Percentiles rank a stretch among this genome's conserved stretches.
Evolutionary conservation across 1,140 invertebrate species (phyloP).

Genomic region (Maniola jurtina): DNA sequence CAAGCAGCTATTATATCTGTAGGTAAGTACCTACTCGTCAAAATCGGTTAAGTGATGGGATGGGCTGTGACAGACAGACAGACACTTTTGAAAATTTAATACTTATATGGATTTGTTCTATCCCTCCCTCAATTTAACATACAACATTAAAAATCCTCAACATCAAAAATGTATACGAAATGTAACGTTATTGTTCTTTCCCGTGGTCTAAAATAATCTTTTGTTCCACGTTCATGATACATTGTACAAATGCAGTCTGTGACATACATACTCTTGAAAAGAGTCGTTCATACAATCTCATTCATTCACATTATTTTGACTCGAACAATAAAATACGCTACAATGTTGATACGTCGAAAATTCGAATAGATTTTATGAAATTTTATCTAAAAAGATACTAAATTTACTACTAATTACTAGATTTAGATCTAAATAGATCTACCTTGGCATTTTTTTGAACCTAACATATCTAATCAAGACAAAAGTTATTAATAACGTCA

Average conservation of each 20-base stretch:
- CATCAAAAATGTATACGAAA: slow-evolving; percentile 7
- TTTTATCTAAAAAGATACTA: not conserved
- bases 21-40: no score
- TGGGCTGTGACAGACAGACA: no score
- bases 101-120: no score
- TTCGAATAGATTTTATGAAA: not conserved
- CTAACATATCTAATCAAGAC: no score
- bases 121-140: no score
- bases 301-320: slow-evolving; percentile 12
- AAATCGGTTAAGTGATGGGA: no score
- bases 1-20: no score
- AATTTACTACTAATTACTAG: no score
- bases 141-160: not conserved
- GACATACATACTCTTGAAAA: slow-evolving; percentile 24
- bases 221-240: slow-evolving; percentile 17
- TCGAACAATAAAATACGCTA: slow-evolving; percentile 14
- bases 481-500: no score
- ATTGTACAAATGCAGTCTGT: slow-evolving; percentile 18
- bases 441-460: no score
- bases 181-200: slow-evolving; percentile 18
- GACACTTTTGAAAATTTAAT: no score
- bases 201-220: slow-evolving; percentile 20
- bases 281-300: slow-evolving; percentile 21
- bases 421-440: no score
- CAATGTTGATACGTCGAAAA: not conserved